Evolutionary conservation across 2,888 invertebrate genomes (phyloP).

Genomic region (Melinopterus prodromus): DNA sequence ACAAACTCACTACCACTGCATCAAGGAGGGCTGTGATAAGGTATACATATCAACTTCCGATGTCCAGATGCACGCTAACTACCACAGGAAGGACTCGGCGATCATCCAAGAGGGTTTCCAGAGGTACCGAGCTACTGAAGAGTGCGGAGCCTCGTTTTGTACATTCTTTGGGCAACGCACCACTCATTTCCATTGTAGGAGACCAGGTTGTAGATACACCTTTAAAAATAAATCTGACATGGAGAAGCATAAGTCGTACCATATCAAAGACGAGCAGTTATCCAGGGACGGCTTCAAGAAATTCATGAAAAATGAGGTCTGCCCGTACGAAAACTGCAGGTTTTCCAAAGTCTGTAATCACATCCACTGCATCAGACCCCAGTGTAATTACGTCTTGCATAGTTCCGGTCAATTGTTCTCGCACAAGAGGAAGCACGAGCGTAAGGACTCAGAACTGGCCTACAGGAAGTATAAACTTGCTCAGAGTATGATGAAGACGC

Average conservation of each 20-base stretch:
- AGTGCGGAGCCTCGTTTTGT: constrained; percentile 91
- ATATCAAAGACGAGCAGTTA: constrained; percentile 96
- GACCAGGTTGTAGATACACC: constrained; percentile 90
- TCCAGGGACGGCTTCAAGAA: constrained; percentile 98
- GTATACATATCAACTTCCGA: constrained; percentile 98
- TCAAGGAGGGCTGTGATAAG: constrained; percentile 93
- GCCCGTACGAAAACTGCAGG: constrained; percentile 90
- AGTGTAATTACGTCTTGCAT: constrained; percentile 95
- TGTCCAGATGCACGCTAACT: constrained; percentile 99
- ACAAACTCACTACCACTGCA: constrained; percentile 97
- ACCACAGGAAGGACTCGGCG: constrained; percentile 96
- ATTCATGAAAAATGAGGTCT: constrained; percentile 96
- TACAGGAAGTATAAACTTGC: constrained; percentile 78
- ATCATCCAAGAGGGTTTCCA: constrained; percentile 98
- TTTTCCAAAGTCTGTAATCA: constrained; percentile 97
- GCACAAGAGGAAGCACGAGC: constrained; percentile 97
- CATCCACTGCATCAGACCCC: constrained; percentile 96
- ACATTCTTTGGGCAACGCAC: constrained; percentile 93
- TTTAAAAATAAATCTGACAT: constrained; percentile 99
- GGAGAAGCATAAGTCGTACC: constrained; percentile 99
- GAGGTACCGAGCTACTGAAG: constrained; percentile 94
- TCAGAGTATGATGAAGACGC: constrained; percentile 67
- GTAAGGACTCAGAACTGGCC: constrained; percentile 89
- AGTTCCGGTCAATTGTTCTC: constrained; percentile 96
- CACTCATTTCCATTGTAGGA: constrained; percentile 96